A percentile compares a stretch with the other conserved stretches of the same genome.
Evolutionary conservation across 1,140 invertebrate species (phyloP).

Genomic region (Ips nitidus): DNA sequence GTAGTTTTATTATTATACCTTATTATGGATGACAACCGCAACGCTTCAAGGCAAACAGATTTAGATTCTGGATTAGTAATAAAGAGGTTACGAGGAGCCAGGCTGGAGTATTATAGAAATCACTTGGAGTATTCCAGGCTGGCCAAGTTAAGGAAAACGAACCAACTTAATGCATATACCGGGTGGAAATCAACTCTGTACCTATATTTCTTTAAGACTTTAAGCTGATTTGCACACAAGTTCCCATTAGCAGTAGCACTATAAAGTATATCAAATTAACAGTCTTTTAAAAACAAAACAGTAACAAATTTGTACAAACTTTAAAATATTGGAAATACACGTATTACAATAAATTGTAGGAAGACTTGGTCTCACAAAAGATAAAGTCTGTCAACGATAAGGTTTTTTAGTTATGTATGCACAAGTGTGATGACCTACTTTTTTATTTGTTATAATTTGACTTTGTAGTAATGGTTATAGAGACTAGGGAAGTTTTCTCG

Average conservation of each 20-base stretch:
- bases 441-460: too few relatives aligned
- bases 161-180: background rate
- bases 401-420: background rate
- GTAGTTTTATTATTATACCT: constrained; percentile 44
- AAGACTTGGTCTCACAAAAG: constrained; percentile 34
- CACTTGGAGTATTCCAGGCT: background rate
- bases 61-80: background rate
- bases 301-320: too few relatives aligned
- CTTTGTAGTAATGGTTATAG: too few relatives aligned
- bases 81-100: background rate
- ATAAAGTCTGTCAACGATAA: constrained; percentile 14
- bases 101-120: background rate
- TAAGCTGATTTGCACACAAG: too few relatives aligned
- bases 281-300: too few relatives aligned
- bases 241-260: too few relatives aligned
- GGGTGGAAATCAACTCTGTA: background rate
- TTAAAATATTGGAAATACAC: background rate
- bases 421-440: too few relatives aligned
- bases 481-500: too few relatives aligned
- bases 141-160: background rate
- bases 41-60: constrained; percentile 8
- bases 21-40: constrained; percentile 26
- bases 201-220: background rate
- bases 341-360: constrained; percentile 18
- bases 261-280: too few relatives aligned